Base-by-base conservation (phyloP, 2,113 vertebrate genomes). In the Prochilodus magdalenae region DNA sequence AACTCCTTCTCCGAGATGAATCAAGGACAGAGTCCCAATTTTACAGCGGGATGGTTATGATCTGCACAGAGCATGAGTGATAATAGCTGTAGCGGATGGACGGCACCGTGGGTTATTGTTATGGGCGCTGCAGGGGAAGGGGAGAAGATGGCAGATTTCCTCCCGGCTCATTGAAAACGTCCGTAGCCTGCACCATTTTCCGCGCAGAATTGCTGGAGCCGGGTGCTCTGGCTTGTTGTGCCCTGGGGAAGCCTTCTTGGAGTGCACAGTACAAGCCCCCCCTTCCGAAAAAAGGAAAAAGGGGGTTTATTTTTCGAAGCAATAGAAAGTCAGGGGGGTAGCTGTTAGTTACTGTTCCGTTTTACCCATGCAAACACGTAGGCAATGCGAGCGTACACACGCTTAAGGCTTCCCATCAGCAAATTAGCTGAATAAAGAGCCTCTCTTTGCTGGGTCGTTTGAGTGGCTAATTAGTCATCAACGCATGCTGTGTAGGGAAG, bases 381-480 rank as follows among this genome's bases (percentile, higher is more conserved):
- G 63, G 69, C 76, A 62, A 73, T 77, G 67, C 66, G 36, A 63
- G 79, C 81, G 70, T 79, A 83, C 53, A 80, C 77, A 77, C 77
- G 78, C 85, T 86, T 80, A 77, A 75, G 57, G 62, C 77, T 83
- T 86, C 83, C 84, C 83, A 85, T 84, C 86, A 87, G 86, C 87
- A 88, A 80, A 87, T 87, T 82, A 86, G 83, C 87, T 85, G 89
- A 87, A 87, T 87, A 84, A 88, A 88, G 85, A 87, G 82, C 82
- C 77, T 81, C 80, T 85, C 82, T 85, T 88, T 81, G 70, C 85
- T 80, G 83, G 86, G 86, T 88, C 76, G 78, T 86, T 90, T 85
- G 84, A 87, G 83, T 84, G 84, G 89, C 86, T 90, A 90, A 89
- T 90, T 89, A 86, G 86, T 86, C 89, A 85, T 88, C 88, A 85